Evolutionary conservation across 2,888 invertebrate species (phyloP).

Genomic region (Xestia rhomboidea): DNA sequence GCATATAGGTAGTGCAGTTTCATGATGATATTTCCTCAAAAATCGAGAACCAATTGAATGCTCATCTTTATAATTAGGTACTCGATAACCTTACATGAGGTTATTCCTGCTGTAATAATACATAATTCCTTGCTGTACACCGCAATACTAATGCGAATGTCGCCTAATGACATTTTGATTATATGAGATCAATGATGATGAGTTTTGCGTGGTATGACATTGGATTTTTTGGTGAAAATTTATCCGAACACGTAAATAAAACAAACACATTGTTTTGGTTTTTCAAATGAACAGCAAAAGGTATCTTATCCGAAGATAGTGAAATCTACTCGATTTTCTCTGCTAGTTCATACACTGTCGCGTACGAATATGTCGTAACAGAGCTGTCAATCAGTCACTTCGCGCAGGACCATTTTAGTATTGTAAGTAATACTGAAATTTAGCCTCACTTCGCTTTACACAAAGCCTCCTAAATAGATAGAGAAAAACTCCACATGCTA

Average conservation of each 20-base stretch:
- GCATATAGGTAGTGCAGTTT: no score
- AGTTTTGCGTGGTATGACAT: conserved; percentile 37
- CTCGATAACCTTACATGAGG: neutral
- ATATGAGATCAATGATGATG: conserved; percentile 49
- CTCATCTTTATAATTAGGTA: conserved; percentile 29
- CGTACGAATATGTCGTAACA: neutral
- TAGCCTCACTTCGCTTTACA: neutral
- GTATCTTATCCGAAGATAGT: neutral
- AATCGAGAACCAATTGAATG: neutral
- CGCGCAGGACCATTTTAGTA: neutral
- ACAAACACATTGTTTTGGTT: neutral
- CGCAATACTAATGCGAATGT: conserved; percentile 29
- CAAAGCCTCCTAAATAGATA: neutral
- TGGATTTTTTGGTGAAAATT: conserved; percentile 36
- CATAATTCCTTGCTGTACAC: conserved; percentile 21
- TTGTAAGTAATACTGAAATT: neutral
- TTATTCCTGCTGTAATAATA: conserved; percentile 12
- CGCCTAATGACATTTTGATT: conserved; percentile 80
- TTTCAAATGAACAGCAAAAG: neutral
- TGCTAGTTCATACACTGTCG: neutral
- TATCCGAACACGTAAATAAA: neutral
- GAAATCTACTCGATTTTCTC: neutral
- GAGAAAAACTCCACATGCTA: neutral
- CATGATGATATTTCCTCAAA: neutral
- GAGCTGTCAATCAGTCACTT: neutral